These are phyloP conservation scores for Drosophila kambysellisi DNA, from an alignment of 2,888 invertebrate genomes.

Conservation along the genomic window DNA sequence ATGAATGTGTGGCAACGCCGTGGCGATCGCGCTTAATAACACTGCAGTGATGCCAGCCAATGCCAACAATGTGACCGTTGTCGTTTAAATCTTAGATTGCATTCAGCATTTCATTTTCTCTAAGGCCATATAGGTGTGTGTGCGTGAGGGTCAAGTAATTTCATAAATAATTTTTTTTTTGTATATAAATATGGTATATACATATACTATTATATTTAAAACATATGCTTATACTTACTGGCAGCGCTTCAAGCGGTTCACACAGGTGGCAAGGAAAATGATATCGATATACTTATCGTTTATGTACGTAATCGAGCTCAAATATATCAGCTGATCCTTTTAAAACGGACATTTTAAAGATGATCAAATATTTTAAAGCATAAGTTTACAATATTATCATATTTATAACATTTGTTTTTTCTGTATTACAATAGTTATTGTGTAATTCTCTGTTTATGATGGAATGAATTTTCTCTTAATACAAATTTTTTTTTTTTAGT, in stretches of 20 bases:
- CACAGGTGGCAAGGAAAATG: not conserved
- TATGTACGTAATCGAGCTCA: not conserved
- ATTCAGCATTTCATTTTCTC: not conserved
- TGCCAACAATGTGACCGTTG: slow-evolving; percentile 25
- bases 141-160: not conserved
- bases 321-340: not conserved
- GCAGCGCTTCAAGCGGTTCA: not conserved
- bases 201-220: not conserved
- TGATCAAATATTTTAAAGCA: not conserved
- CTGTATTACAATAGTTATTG: not conserved
- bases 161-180: not conserved
- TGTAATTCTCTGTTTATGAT: not conserved
- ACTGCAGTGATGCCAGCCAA: slow-evolving; percentile 41
- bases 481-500: too few species aligned
- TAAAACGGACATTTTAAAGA: not conserved
- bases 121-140: not conserved
- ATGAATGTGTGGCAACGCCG: slow-evolving; percentile 56
- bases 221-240: not conserved
- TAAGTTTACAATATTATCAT: not conserved
- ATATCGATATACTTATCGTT: slow-evolving; percentile 9
- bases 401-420: not conserved
- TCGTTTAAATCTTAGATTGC: slow-evolving; percentile 26
- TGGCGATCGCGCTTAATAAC: slow-evolving; percentile 39
- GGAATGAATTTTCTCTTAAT: not conserved
- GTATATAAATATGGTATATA: not conserved